A percentile compares a stretch with the other conserved stretches of the same genome.
phyloP scores from a whole-genome alignment of 1,140 invertebrate species.

The Drosophila littoralis region DNA sequence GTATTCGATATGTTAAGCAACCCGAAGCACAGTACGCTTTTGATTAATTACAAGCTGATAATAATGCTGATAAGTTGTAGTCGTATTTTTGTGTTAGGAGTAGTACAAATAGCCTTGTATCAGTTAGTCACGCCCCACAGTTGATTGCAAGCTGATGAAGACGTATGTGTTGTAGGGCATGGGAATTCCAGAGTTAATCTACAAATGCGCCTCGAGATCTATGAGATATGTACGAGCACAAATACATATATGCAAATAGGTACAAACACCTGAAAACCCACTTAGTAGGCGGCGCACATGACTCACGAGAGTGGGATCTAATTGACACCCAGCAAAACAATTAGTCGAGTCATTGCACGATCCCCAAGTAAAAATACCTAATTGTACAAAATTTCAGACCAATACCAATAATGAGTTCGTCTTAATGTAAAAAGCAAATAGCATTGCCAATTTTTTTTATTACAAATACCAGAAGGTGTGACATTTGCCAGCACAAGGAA shows the following conservation, averaged over 20 bases:
- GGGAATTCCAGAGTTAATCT: constrained; percentile 38
- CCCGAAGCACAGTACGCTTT: not conserved
- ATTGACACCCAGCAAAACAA: constrained; percentile 26
- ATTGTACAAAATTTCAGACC: not conserved
- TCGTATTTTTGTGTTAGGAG: too few relatives aligned
- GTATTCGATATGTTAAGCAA: too few relatives aligned
- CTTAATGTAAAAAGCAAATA: not conserved
- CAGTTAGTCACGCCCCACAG: constrained; percentile 4
- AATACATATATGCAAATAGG: constrained; percentile 3
- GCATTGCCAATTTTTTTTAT: not conserved
- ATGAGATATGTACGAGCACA: constrained; percentile 1
- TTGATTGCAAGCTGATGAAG: not conserved
- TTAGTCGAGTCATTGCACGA: constrained; percentile 29
- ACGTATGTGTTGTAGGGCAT: constrained; percentile 19
- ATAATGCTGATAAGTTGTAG: not conserved
- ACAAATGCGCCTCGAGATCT: constrained; percentile 18
- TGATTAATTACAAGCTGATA: not conserved
- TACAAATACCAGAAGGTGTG: not conserved
- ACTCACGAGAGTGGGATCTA: constrained; percentile 16
- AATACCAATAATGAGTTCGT: not conserved
- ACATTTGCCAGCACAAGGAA: too few relatives aligned
- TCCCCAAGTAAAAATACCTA: constrained; percentile 1
- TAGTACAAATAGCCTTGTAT: not conserved
- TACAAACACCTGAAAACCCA: constrained; percentile 20
- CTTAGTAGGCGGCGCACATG: not conserved